Evolutionary conservation across 2,113 vertebrate species (phyloP).

Genomic region (Caretta caretta): DNA sequence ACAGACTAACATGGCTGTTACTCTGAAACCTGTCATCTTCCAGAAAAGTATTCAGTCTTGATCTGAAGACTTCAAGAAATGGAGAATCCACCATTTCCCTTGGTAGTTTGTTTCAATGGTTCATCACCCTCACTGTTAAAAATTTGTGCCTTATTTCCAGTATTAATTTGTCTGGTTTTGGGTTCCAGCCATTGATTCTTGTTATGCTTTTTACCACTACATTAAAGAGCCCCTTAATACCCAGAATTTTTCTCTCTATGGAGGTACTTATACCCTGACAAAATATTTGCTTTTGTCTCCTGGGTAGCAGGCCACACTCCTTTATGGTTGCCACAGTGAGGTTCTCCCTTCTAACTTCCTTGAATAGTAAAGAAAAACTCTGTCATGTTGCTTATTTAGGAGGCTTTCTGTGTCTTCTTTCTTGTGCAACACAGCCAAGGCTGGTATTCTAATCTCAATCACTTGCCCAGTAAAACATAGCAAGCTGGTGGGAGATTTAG

Average conservation of each 20-base stretch:
- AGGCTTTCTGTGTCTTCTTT: neutral
- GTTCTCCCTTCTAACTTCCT: conserved; percentile 13
- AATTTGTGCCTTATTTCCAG: too few species aligned
- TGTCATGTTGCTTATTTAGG: neutral
- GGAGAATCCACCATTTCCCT: neutral
- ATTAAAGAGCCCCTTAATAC: too few species aligned
- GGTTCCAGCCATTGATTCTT: too few species aligned
- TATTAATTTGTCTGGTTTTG: too few species aligned
- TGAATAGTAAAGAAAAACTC: neutral
- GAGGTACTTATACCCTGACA: conserved; percentile 18
- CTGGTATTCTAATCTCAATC: neutral
- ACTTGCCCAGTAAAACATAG: neutral
- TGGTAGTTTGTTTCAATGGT: neutral
- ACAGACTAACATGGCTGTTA: too few species aligned
- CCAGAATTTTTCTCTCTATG: neutral
- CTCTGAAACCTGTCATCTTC: neutral
- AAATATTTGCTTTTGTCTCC: conserved; percentile 28
- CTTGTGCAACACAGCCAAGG: neutral
- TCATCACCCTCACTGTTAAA: neutral
- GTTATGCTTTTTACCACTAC: too few species aligned
- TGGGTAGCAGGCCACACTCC: conserved; percentile 15
- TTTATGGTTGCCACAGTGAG: conserved; percentile 60
- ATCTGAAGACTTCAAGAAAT: neutral
- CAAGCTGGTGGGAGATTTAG: neutral
- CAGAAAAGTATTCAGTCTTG: neutral